Evolutionary conservation across 2,113 vertebrate species (phyloP), one percentile per base, ranked within the genome.

Genomic region (Polypterus bichir): DNA sequence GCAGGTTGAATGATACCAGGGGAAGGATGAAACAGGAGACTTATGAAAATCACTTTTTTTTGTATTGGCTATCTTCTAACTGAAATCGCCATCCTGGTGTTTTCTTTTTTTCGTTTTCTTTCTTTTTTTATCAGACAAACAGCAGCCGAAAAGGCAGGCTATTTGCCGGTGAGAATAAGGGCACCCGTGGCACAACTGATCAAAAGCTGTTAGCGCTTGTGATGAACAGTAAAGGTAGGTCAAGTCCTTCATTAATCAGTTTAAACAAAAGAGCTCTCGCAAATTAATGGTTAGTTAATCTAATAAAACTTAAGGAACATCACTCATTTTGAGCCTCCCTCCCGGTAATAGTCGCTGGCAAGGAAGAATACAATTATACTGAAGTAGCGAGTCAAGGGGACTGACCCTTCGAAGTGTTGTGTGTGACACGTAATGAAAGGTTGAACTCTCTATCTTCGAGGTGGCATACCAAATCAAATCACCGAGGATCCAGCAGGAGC

Each of bases 401-500:
- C 82, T 89, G 90, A 88, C 87, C 92, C 83, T 77, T 80, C 75
- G 67, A 83, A 82, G 86, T 60, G 59, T 76, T 3, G 77, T 68
- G 73, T 81, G 83, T 79, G 81, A 83, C 86, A 84, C 77, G 75
- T 77, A 84, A 86, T 81, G 85, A 86, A 87, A 84, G 89, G 83
- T 74, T 89, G 89, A 88, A 73, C 87, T 79, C 86, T 77, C 84
- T 77, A 76, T 77, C 75, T 70, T 74, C 44, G 75, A 83, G 88
- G 86, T 89, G 87, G 90, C 84, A 87, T 72, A 81, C 87, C 78
- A 84, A 83, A 92, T 92, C 84, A 86, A 86, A 87, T 85, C 88
- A 76, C 84, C 73, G 80, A 71, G 85, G 86, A 87, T 90, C 82
- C 77, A 83, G 80, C 69, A 6, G 61, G 46, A 55, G 44, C 63